phyloP scores from a whole-genome alignment of 2,797 vertebrate species.

The Sarcophilus harrisii region DNA sequence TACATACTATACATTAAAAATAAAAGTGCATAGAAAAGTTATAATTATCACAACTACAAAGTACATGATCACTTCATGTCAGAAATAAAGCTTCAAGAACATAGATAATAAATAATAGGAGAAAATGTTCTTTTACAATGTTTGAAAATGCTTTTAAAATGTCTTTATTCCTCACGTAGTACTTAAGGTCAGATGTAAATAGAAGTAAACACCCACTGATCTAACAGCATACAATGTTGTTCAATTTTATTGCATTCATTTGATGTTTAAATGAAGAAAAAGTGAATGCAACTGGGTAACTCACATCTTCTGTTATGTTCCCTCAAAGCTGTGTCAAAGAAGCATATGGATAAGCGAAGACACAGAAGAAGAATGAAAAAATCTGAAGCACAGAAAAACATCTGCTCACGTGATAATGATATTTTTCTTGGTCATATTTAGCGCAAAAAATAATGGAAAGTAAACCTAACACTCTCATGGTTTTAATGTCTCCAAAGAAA shows the following conservation, averaged over 20 bases:
- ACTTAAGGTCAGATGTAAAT: neutral
- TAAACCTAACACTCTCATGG: neutral
- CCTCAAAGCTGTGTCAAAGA: neutral
- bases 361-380: neutral
- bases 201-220: neutral
- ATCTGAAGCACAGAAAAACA: neutral
- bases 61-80: constrained; percentile 8
- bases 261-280: neutral
- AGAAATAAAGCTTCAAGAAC: neutral
- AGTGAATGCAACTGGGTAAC: constrained; percentile 12
- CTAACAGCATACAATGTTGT: neutral
- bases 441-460: neutral
- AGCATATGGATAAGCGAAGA: neutral
- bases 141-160: neutral
- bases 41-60: constrained; percentile 45
- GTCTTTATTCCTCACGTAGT: neutral
- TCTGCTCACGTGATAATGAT: neutral
- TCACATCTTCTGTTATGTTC: constrained; percentile 12
- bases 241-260: neutral
- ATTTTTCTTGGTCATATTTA: neutral
- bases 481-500: neutral
- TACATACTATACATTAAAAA: neutral
- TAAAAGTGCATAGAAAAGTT: neutral
- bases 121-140: neutral
- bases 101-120: neutral